A percentile compares a stretch with the other conserved stretches of the same genome.
These are phyloP conservation scores for Rynchops niger DNA, from an alignment of 2,113 vertebrate genomes.

Conservation along the genomic window DNA sequence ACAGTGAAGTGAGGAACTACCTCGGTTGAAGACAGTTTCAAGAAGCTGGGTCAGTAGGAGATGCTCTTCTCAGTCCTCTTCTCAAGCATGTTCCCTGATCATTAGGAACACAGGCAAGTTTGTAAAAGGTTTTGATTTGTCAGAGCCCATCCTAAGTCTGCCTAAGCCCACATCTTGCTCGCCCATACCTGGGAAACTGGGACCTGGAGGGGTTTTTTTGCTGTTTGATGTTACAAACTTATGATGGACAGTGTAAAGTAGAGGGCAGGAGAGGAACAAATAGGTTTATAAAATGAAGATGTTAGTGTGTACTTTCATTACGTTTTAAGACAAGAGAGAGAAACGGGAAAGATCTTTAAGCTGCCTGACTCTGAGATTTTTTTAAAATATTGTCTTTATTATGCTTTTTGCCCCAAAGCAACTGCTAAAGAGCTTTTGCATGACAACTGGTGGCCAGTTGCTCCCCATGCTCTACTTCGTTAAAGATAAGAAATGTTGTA, in stretches of 20 bases:
- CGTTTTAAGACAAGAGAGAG: not conserved
- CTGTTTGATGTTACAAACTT: not conserved
- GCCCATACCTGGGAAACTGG: not conserved
- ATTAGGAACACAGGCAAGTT: not conserved
- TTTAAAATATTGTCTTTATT: not conserved
- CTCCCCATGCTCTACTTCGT: not conserved
- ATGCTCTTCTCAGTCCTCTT: not conserved
- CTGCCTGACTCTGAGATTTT: not conserved
- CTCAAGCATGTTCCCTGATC: fast-evolving
- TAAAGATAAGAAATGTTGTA: not conserved
- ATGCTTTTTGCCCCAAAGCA: not conserved
- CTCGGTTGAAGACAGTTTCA: not conserved
- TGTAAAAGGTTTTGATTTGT: not conserved
- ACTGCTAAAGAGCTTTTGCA: not conserved
- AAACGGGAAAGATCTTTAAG: not conserved
- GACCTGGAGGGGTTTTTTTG: not conserved
- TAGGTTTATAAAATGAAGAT: not conserved
- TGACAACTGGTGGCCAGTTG: not conserved
- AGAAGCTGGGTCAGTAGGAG: not conserved
- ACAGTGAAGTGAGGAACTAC: not conserved
- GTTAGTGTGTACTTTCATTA: not conserved
- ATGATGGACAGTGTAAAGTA: not conserved
- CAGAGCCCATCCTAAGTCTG: not conserved
- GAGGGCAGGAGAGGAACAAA: not conserved
- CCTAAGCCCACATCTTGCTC: not conserved